Evolutionary conservation across 1,140 invertebrate species (phyloP), one percentile per base, ranked within the genome.

Genomic region (Acarapis woodi): DNA sequence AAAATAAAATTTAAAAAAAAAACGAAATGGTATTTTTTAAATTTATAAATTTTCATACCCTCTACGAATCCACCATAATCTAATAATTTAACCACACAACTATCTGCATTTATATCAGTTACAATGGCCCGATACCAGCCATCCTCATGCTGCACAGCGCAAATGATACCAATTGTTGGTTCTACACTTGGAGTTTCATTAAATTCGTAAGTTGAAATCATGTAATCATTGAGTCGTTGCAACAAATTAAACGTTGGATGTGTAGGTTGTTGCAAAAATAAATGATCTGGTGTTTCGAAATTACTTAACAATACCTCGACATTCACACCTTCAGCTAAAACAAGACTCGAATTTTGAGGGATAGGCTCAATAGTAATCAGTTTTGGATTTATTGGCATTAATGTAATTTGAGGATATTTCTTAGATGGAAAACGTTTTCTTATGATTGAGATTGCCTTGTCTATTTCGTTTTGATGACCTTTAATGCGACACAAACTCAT

Each of bases 51-150:
- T n/a, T n/a, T n/a, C n/a, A n/a, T n/a, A n/a, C n/a, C n/a, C n/a
- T n/a, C n/a, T 48, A 68, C 66, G 53, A 76, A 94, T 32, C 85
- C 87, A 20, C 88, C 88, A 53, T 83, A 82, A 59, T 94, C 88
- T 1, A 94, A 67, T 52, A 82, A 71, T 56, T 74, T 74, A 23
- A 90, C 66, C 39, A 79, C 61, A 49, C 72, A 73, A n/a, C 66
- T 52, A 14, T 48, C 37, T 31, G 48, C 41, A 16, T 53, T 42
- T 2, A 56, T 47, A 30, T 65, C 63, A 12, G 82, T 65, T 2
- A 93, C 67, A 52, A 72, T 69, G 2, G 74, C 78, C 46, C 87
- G 66, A 51, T 75, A 83, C 87, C 87, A 94, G 47, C 68, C 68
- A 41, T 68, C 66, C 46, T 68, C 64, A 37, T 71, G 67, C 30